Evolutionary conservation across 2,797 vertebrate genomes (phyloP).

Genomic region (Nasua narica): DNA sequence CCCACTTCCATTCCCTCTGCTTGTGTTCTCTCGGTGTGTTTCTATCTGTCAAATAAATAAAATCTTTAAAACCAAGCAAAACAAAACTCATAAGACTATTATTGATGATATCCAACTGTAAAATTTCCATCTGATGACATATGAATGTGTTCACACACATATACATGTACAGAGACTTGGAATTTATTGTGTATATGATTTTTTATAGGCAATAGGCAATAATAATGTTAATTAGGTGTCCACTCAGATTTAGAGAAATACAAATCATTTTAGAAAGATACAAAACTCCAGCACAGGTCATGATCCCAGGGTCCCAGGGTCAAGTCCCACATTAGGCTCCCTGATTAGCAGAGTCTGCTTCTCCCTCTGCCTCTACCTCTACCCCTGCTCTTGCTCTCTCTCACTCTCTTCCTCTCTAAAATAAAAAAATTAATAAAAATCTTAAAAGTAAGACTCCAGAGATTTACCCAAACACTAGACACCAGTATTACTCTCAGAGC

Average conservation of each 20-base stretch:
- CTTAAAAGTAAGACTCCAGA: background rate
- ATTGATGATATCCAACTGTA: background rate
- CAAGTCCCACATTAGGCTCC: too few relatives aligned
- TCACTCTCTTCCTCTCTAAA: too few relatives aligned
- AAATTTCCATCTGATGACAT: background rate
- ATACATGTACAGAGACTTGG: background rate
- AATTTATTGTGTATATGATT: background rate
- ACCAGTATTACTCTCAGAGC: background rate
- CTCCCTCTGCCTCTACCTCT: too few relatives aligned
- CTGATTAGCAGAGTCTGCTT: too few relatives aligned
- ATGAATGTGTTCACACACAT: background rate
- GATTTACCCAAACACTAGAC: background rate
- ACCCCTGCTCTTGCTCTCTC: too few relatives aligned
- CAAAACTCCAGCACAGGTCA: background rate
- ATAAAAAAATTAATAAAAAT: too few relatives aligned
- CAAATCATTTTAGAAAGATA: background rate
- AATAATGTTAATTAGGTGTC: background rate
- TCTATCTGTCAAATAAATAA: too few relatives aligned
- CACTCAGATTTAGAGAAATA: background rate
- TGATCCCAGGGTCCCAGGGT: too few relatives aligned
- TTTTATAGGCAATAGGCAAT: background rate
- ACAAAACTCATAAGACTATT: background rate
- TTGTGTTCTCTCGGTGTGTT: too few relatives aligned
- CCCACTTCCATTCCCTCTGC: too few relatives aligned
- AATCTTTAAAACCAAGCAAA: too few relatives aligned